Base-by-base conservation (phyloP, 2,113 vertebrate genomes). In the Fukomys damarensis region DNA sequence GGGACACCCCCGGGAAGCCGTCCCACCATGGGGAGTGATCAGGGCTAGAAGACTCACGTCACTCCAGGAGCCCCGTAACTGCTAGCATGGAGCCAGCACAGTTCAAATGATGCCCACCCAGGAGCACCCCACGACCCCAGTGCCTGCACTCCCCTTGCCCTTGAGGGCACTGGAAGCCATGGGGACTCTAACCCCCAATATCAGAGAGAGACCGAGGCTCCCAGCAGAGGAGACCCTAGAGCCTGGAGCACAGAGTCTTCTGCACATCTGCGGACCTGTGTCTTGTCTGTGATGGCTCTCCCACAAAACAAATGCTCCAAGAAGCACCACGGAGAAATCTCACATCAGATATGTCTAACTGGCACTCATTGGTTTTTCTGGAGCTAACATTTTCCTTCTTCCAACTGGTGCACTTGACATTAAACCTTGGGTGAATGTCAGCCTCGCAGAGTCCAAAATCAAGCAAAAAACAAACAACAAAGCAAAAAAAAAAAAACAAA, bases 401-500 rank as follows among this genome's bases (percentile, higher is more conserved):
- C 96, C 95, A 96, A 94, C 93, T 95, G 95, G 96, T 93, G 88
- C 41, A 72, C 94, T 95, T 96, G 94, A 96, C 97, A 85, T 88
- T 89, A 94, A 96, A 95, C 97, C 96, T 95, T 90, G 91, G 98
- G 98, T 97, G 86, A 87, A 70, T 19, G 32, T 61, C 72, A 61
- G 41, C 26, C 79, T 96, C 96, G 97, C 56, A 52, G 96, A 96
- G n/a, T 88, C 97, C 97, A 93, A 97, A 97, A 96, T 19, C 43
- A 17, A 38, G 58, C n/a, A 66, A 76, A 49, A 41, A 49, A 38
- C 28, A 49, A 76, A 74, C 41, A 32, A n/a, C 59, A 74, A 59
- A n/a, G 14, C 41, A 22, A 74, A 85, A 19, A 12, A n/a, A 59
- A n/a, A 65, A 16, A 35, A n/a, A n/a, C n/a, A n/a, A n/a, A n/a